Conservation (phyloP, 2,113 vertebrate genomes). For the Austrofundulus limnaeus region DNA sequence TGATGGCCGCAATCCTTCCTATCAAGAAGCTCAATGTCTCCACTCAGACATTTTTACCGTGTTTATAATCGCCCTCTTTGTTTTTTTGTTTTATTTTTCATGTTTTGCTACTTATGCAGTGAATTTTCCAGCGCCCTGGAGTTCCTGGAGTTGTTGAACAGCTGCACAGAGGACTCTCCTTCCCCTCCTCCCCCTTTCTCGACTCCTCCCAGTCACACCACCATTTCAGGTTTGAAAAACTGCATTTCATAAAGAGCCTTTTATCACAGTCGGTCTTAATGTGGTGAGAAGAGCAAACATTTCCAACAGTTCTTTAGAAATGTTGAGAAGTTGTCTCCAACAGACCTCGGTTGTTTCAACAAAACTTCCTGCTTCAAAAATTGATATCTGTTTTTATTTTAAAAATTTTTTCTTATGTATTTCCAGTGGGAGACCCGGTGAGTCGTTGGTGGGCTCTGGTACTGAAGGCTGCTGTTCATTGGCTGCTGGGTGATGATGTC, state of each 20-base stretch:
- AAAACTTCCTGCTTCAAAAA: not conserved
- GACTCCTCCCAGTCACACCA: constrained; percentile 72
- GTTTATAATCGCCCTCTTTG: not conserved
- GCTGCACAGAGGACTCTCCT: constrained; percentile 85
- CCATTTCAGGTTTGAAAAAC: constrained; percentile 66
- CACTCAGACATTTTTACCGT: not conserved
- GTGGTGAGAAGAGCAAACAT: not conserved
- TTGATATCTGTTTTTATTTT: too few relatives aligned
- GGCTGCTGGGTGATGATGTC: constrained; percentile 90
- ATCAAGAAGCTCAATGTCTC: too few relatives aligned
- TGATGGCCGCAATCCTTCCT: not conserved
- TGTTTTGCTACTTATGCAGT: constrained; percentile 61
- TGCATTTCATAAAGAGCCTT: not conserved
- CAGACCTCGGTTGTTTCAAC: not conserved
- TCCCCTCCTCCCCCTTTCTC: constrained; percentile 71
- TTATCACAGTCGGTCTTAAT: constrained; percentile 7
- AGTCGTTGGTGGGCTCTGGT: constrained; percentile 95
- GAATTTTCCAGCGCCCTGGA: constrained; percentile 90
- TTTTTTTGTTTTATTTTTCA: not conserved
- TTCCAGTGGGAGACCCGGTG: constrained; percentile 86
- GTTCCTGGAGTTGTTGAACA: constrained; percentile 90
- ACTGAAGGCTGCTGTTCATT: constrained; percentile 85
- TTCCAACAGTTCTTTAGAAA: not conserved
- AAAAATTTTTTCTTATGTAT: not conserved
- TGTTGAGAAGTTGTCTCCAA: not conserved